Percentiles rank a stretch among this genome's conserved stretches.
Evolutionary conservation across 92 coral and sea anemone species (phyloP).

Genomic region (Porites rus): DNA sequence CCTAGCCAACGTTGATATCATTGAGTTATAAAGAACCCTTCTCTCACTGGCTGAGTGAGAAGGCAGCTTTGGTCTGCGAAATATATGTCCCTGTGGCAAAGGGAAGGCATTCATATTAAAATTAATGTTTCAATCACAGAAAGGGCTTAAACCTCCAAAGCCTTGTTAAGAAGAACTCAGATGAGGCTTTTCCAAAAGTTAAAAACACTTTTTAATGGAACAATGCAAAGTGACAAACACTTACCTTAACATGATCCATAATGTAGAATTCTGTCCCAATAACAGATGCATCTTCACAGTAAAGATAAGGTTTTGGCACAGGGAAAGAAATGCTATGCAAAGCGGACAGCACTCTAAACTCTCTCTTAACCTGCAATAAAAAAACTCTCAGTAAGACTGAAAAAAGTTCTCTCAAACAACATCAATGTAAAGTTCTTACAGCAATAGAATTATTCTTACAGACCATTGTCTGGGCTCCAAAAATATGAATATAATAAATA

Average conservation of each 20-base stretch:
- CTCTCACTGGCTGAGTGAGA: constrained; percentile 45
- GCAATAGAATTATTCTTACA: too few species aligned
- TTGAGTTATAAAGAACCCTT: constrained; percentile 62
- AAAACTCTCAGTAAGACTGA: not conserved
- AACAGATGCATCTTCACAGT: constrained; percentile 77
- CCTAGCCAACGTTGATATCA: constrained; percentile 80
- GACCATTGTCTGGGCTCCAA: too few species aligned
- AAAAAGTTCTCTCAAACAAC: not conserved
- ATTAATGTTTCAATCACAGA: not conserved
- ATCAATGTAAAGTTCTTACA: too few species aligned
- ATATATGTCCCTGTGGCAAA: constrained; percentile 84
- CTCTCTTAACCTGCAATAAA: constrained; percentile 79
- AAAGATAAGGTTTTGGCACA: constrained; percentile 86
- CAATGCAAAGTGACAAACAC: not conserved
- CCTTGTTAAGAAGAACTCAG: too few species aligned
- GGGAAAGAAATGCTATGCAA: constrained; percentile 81
- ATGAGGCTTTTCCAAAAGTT: too few species aligned
- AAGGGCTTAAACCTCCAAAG: not conserved
- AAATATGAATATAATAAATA: too few species aligned
- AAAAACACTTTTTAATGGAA: too few species aligned
- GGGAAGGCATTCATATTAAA: not conserved
- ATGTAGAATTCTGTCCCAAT: constrained; percentile 95
- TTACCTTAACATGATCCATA: constrained; percentile 93
- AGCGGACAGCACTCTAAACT: constrained; percentile 81
- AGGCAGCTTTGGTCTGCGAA: constrained; percentile 64